Evolutionary conservation across 2,888 invertebrate genomes (phyloP).

Genomic region (Cryptophagus acutangulus): DNA sequence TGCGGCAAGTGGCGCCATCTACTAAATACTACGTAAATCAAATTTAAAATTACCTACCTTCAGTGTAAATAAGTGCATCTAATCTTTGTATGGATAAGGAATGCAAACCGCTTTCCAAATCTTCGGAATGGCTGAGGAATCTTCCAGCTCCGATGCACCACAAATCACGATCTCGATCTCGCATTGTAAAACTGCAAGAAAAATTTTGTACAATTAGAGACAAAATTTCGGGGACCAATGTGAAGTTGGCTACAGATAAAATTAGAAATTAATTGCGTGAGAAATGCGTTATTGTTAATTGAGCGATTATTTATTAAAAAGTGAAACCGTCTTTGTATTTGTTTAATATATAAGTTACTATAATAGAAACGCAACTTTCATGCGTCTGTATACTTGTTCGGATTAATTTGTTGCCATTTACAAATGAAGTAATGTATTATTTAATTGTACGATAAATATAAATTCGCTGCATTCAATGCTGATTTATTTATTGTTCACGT

Average conservation of each 20-base stretch:
- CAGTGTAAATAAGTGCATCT: conserved; percentile 39
- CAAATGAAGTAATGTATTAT: too few species aligned
- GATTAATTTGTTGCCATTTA: too few species aligned
- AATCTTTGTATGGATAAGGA: conserved; percentile 41
- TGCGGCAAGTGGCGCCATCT: too few species aligned
- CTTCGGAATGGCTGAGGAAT: conserved; percentile 41
- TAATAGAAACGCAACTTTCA: conserved; percentile 4
- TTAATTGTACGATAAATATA: too few species aligned
- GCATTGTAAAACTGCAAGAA: conserved; percentile 30
- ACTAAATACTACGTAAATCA: too few species aligned
- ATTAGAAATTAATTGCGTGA: neutral
- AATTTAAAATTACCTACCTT: conserved; percentile 32
- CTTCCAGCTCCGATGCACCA: conserved; percentile 41
- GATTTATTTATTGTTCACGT: too few species aligned
- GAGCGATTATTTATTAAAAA: conserved; percentile 2
- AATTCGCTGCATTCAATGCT: too few species aligned
- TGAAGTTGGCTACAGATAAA: neutral
- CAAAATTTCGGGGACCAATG: neutral
- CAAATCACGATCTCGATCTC: conserved; percentile 39
- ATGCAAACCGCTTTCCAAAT: conserved; percentile 39
- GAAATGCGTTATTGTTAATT: neutral
- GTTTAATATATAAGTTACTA: neutral
- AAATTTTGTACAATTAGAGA: neutral
- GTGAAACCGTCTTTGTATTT: conserved; percentile 2
- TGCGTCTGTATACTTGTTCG: neutral